Conservation (phyloP, 2,888 invertebrate species). For the Drosophila anceps region DNA sequence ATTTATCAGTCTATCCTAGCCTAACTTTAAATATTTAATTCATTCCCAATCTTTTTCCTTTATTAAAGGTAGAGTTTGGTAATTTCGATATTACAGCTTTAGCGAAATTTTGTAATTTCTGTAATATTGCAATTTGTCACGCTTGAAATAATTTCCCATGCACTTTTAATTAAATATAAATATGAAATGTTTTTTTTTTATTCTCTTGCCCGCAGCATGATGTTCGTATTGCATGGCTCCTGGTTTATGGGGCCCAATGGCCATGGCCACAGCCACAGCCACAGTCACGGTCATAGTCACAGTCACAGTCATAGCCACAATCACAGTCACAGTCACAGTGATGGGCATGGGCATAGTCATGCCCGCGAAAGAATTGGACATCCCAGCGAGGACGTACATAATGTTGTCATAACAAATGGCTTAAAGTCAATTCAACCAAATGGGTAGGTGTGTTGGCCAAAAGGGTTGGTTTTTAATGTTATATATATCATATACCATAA, state of each 20-base stretch:
- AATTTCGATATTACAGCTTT: not conserved
- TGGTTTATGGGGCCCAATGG: conserved; percentile 84
- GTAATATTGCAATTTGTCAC: conserved; percentile 25
- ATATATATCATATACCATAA: not conserved
- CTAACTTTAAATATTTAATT: not conserved
- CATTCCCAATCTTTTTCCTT: not conserved
- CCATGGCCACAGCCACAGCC: conserved; percentile 68
- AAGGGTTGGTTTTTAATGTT: conserved; percentile 20
- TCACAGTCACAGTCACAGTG: conserved; percentile 35
- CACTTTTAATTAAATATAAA: conserved; percentile 50
- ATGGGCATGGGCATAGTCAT: conserved; percentile 27
- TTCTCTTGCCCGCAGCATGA: conserved; percentile 87
- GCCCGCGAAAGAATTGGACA: conserved; percentile 8
- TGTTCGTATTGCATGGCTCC: conserved; percentile 91
- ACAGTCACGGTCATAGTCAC: conserved; percentile 44
- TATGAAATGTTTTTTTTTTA: conserved; percentile 26
- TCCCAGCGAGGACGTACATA: conserved; percentile 42
- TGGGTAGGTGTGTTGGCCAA: conserved; percentile 40
- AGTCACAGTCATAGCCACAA: conserved; percentile 32
- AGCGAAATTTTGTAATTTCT: not conserved
- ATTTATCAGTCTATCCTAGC: not conserved
- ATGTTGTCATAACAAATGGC: conserved; percentile 59
- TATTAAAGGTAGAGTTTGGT: not conserved
- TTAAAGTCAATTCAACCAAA: conserved; percentile 56
- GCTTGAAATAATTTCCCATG: conserved; percentile 13